Evolutionary conservation across 2,113 vertebrate genomes (phyloP).

Genomic region (Carollia perspicillata): DNA sequence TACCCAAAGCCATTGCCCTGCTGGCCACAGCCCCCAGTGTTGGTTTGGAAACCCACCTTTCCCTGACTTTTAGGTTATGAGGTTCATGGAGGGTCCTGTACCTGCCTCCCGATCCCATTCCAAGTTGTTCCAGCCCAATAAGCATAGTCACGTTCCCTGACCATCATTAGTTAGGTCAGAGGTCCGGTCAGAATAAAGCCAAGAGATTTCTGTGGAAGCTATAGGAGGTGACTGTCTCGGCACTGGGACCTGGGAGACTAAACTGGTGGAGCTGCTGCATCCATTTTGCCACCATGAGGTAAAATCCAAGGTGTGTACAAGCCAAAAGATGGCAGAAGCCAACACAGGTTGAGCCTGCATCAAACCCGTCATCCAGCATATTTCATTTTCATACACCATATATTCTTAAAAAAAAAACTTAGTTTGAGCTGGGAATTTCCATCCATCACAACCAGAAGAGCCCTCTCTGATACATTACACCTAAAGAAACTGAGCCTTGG

Average conservation of each 20-base stretch:
- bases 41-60: background rate
- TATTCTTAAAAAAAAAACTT: background rate
- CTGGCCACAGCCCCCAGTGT: background rate
- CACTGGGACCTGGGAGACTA: background rate
- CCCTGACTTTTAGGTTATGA: background rate
- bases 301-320: background rate
- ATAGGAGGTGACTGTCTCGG: background rate
- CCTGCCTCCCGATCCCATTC: background rate
- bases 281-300: background rate
- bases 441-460: background rate
- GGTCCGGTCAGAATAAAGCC: background rate
- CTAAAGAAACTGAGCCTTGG: background rate
- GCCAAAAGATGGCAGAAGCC: background rate
- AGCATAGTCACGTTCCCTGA: background rate
- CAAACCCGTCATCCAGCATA: background rate
- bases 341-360: background rate
- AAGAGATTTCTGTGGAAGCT: background rate
- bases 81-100: background rate
- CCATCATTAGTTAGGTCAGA: background rate
- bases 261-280: background rate
- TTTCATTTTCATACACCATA: background rate
- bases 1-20: background rate
- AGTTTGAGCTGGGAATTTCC: background rate
- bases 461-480: background rate
- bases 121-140: background rate